phyloP scores from a whole-genome alignment of 2,888 invertebrate genomes.

The Apocheima hispidaria region DNA sequence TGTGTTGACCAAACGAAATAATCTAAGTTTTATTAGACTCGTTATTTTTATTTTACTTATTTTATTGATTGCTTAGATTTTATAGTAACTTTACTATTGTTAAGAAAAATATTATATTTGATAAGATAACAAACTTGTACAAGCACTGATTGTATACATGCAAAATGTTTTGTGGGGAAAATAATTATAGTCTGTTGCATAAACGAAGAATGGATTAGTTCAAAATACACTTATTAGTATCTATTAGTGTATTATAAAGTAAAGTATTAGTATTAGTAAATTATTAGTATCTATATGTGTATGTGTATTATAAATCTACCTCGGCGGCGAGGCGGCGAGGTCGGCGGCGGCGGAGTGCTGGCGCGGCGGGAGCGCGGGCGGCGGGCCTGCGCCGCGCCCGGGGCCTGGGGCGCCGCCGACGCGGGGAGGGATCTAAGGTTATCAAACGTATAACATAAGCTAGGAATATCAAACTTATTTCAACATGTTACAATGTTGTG shows the following conservation, averaged over 20 bases:
- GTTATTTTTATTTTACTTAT: too few relatives aligned
- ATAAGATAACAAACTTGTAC: too few relatives aligned
- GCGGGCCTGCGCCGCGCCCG: conserved; percentile 56
- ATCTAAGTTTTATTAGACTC: neutral
- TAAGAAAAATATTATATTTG: too few relatives aligned
- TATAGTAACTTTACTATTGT: too few relatives aligned
- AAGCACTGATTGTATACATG: too few relatives aligned
- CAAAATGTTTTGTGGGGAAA: too few relatives aligned
- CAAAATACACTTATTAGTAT: too few relatives aligned
- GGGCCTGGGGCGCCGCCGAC: conserved; percentile 40
- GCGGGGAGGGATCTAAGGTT: conserved; percentile 71
- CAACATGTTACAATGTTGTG: too few relatives aligned
- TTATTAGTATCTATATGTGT: neutral
- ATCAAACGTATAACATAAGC: neutral
- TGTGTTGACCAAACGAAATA: conserved; percentile 21
- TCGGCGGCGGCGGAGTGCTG: conserved; percentile 83
- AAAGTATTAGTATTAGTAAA: neutral
- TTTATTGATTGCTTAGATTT: too few relatives aligned
- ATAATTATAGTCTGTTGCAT: too few relatives aligned
- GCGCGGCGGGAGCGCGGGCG: conserved; percentile 85
- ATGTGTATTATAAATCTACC: conserved; percentile 50
- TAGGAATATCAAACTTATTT: too few relatives aligned
- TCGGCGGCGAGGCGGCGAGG: conserved; percentile 64
- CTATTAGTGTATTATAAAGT: neutral
- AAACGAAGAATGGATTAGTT: too few relatives aligned